Conservation (phyloP, 2,113 vertebrate genomes). For the Elaphurus davidianus region DNA sequence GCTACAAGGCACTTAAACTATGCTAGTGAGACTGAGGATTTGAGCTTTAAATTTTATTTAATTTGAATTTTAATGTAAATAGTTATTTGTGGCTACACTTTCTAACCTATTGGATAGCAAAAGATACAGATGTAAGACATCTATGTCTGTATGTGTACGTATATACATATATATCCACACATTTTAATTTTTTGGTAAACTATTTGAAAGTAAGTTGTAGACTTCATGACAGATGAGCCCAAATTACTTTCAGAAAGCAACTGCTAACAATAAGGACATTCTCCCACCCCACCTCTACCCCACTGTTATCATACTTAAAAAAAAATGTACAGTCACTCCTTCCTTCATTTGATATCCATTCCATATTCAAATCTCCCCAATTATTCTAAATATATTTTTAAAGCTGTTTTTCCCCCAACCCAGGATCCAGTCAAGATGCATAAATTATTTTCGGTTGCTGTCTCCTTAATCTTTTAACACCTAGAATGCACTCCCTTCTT, state of each 20-base stretch:
- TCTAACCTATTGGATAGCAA: neutral
- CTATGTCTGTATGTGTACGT: neutral
- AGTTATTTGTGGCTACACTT: neutral
- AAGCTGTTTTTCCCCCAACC: neutral
- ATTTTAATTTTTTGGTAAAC: neutral
- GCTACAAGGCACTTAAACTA: neutral
- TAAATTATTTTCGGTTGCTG: neutral
- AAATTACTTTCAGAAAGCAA: neutral
- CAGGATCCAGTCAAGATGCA: neutral
- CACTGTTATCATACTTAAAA: neutral
- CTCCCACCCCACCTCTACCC: neutral
- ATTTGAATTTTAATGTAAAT: neutral
- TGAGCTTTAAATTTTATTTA: neutral
- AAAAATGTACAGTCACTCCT: neutral
- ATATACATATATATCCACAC: neutral
- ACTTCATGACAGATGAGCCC: neutral
- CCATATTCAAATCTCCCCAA: neutral
- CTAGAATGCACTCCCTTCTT: neutral
- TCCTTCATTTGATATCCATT: neutral
- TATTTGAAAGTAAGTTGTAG: neutral
- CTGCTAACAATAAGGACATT: neutral
- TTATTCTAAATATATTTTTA: neutral
- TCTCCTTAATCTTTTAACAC: slow-evolving; percentile 2
- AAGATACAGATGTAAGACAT: neutral
- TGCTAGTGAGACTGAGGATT: neutral